These are phyloP conservation scores for Diploscapter pachys DNA, from an alignment of 1,140 invertebrate species.

Conservation along the genomic window DNA sequence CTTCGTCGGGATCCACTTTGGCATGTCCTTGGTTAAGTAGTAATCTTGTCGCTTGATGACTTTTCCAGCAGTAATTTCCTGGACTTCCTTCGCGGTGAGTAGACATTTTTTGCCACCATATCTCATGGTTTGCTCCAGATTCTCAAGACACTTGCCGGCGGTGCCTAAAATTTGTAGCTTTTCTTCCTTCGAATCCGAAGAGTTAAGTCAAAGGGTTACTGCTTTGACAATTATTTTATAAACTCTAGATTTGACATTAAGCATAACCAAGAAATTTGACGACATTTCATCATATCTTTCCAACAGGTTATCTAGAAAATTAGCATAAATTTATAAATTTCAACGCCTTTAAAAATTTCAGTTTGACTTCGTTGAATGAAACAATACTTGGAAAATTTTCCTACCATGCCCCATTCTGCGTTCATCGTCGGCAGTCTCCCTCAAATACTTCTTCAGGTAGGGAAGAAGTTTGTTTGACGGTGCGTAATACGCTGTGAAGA, in stretches of 20 bases:
- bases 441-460: conserved; percentile 90
- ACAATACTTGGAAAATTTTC: conserved; percentile 3
- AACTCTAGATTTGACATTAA: too few species aligned
- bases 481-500: conserved; percentile 91
- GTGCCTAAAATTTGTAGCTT: conserved; percentile 66
- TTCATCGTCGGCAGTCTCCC: conserved; percentile 88
- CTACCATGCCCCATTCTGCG: conserved; percentile 74
- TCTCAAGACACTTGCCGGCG: conserved; percentile 86
- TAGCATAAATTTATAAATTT: conserved; percentile 8
- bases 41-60: conserved; percentile 87
- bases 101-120: conserved; percentile 97
- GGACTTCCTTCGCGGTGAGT: conserved; percentile 89
- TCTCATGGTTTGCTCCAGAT: conserved; percentile 87
- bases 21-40: conserved; percentile 86
- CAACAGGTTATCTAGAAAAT: too few species aligned
- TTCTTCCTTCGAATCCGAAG: background rate
- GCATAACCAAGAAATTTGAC: too few species aligned
- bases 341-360: background rate
- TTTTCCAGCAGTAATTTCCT: conserved; percentile 81
- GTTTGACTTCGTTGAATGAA: too few species aligned
- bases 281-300: too few species aligned
- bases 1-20: conserved; percentile 81
- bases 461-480: conserved; percentile 86
- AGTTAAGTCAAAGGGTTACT: too few species aligned
- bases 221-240: too few species aligned